Evolutionary conservation across 2,797 vertebrate genomes (phyloP).

Genomic region (Holocentrus rufus): DNA sequence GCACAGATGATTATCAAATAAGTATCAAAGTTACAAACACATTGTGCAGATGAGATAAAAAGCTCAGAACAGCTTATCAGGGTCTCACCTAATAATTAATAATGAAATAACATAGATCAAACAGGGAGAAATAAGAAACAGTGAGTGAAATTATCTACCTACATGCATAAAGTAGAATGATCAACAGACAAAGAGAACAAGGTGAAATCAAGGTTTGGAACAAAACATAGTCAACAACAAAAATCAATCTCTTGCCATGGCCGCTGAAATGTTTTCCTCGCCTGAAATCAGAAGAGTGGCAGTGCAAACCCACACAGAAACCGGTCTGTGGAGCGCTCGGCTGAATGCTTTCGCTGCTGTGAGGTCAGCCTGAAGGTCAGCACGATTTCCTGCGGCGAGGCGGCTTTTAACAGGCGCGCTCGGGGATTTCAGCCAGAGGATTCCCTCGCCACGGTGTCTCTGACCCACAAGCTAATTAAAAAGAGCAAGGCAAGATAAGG

Average conservation of each 20-base stretch:
- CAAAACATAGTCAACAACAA: no score
- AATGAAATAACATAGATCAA: no score
- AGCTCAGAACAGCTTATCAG: no score
- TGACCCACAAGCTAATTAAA: constrained; percentile 60
- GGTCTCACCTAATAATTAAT: no score
- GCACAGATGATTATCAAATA: no score
- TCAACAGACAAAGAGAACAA: no score
- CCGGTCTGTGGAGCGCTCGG: background rate
- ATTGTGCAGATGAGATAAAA: no score
- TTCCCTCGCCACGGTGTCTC: constrained; percentile 33
- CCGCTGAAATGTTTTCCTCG: constrained; percentile 21
- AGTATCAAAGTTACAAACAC: no score
- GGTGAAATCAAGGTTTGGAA: no score
- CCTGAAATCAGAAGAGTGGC: background rate
- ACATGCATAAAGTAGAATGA: no score
- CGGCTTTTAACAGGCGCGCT: constrained; percentile 36
- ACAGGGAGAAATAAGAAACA: no score
- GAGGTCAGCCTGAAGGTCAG: constrained; percentile 43
- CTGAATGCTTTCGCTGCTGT: constrained; percentile 32
- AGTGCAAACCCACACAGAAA: constrained; percentile 25
- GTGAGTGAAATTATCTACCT: no score
- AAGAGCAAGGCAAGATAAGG: constrained; percentile 17
- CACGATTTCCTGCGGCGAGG: constrained; percentile 22
- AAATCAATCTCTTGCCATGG: background rate
- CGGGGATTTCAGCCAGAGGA: constrained; percentile 35